phyloP scores from a whole-genome alignment of 2,888 invertebrate species.

The Therioaphis trifolii region DNA sequence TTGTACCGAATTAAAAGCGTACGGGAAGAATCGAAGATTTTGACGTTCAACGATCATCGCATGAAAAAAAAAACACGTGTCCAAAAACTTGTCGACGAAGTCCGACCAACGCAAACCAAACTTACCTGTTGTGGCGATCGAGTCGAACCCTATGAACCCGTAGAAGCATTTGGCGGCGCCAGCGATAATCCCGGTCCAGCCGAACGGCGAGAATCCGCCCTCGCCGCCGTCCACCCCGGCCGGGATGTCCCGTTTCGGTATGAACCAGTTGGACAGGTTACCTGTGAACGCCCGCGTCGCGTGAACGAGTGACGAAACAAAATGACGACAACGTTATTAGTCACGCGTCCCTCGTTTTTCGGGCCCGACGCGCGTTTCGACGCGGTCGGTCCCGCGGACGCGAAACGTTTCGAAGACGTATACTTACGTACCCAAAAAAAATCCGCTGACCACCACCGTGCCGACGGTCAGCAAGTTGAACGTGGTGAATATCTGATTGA shows the following conservation, averaged over 20 bases:
- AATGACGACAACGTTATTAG: too few species aligned
- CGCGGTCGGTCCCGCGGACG: too few species aligned
- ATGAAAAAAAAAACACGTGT: too few species aligned
- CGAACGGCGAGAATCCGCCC: slow-evolving; percentile 73
- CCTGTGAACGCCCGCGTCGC: slow-evolving; percentile 68
- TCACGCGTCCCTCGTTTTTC: too few species aligned
- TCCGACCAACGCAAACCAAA: too few species aligned
- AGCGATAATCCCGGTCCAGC: slow-evolving; percentile 68
- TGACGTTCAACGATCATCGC: too few species aligned
- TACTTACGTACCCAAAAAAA: slow-evolving; percentile 74
- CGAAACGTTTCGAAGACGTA: too few species aligned
- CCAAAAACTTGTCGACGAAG: too few species aligned
- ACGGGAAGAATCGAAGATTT: too few species aligned
- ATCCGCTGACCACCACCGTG: slow-evolving; percentile 74
- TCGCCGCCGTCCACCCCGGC: slow-evolving; percentile 67
- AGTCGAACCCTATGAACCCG: slow-evolving; percentile 92
- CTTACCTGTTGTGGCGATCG: slow-evolving; percentile 86
- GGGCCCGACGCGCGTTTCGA: too few species aligned
- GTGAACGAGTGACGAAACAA: too few species aligned
- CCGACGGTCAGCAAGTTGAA: slow-evolving; percentile 81
- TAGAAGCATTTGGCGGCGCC: slow-evolving; percentile 84
- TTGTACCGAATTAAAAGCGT: too few species aligned
- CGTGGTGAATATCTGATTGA: slow-evolving; percentile 82
- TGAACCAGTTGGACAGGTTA: slow-evolving; percentile 72
- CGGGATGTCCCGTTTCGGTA: slow-evolving; percentile 70